phyloP scores from a whole-genome alignment of 2,797 vertebrate species.

The Acipenser transmontanus region DNA sequence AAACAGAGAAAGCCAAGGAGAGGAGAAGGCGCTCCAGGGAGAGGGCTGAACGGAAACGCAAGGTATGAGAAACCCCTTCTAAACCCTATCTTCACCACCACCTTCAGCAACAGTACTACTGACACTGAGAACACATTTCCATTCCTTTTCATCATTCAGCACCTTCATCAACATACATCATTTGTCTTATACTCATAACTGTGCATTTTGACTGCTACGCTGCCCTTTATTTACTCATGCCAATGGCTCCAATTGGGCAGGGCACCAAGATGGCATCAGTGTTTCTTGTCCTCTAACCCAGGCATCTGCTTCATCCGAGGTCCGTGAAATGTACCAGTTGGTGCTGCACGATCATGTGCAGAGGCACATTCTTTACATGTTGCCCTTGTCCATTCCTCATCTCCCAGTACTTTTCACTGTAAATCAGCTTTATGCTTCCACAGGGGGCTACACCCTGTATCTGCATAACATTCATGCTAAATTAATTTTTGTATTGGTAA shows the following conservation, averaged over 20 bases:
- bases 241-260: neutral
- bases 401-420: no score
- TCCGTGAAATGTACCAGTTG: neutral
- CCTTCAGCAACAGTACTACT: conserved; percentile 13
- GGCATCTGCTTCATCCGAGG: neutral
- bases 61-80: conserved; percentile 63
- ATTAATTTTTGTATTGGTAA: no score
- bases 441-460: no score
- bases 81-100: conserved; percentile 14
- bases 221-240: neutral
- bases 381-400: neutral
- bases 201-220: no score
- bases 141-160: conserved; percentile 15
- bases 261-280: neutral
- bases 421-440: no score
- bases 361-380: neutral
- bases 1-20: conserved; percentile 79
- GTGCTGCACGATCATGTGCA: neutral
- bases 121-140: conserved; percentile 15
- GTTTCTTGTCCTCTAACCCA: conserved; percentile 6
- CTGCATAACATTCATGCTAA: no score
- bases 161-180: conserved; percentile 9
- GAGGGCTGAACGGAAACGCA: conserved; percentile 85
- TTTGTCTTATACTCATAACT: conserved; percentile 17
- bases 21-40: conserved; percentile 82